Base-by-base conservation (phyloP, 1,140 invertebrate genomes). In the Metopolophium dirhodum region DNA sequence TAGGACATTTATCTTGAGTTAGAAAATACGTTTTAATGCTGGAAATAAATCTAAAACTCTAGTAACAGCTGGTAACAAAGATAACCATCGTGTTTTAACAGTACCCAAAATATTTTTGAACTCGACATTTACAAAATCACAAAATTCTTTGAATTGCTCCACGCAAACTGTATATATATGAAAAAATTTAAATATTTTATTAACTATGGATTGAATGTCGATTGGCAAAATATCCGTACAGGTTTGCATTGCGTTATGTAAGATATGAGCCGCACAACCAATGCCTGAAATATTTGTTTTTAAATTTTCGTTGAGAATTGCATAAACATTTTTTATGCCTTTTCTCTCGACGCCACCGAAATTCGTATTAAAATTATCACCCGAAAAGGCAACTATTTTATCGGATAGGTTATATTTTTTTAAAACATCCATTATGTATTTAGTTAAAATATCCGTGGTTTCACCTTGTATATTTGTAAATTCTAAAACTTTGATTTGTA, bases 401-500 rank as follows among this genome's bases (percentile, higher is more conserved):
- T 57, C 7, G 22, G 7, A 77, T 77, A 77, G 14, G 41, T 86
- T 41, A 8, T 45, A 86, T 45, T 86, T 45, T 35, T 86, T 45
- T 86, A 45, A 45, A 86, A 86, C 37, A 86, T 86, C 22, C 83
- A 86, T 45, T 86, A 37, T 86, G 20, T 86, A 86, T 8, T 35
- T 45, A 45, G 83, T 23, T 45, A 86, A 86, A 86, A 86, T 86
- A 86, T 77, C 22, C 22, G 54, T 2, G 20, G 54, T 57, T 57
- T 57, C 23, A 23, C 54, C 54, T 57, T 57, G 22, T 77, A 77
- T 35, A 77, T 77, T 77, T 35, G n/a, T 77, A 77, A 77, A 77
- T 77, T 35, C 68, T 77, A 77, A 77, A n/a, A 77, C 68, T 77
- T 77, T 77, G n/a, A 77, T 87, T 87, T 87, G 22, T 87, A 87